A percentile compares a stretch with the other conserved stretches of the same genome.
Evolutionary conservation across 2,888 invertebrate species (phyloP).

Genomic region (Agelastica alni): DNA sequence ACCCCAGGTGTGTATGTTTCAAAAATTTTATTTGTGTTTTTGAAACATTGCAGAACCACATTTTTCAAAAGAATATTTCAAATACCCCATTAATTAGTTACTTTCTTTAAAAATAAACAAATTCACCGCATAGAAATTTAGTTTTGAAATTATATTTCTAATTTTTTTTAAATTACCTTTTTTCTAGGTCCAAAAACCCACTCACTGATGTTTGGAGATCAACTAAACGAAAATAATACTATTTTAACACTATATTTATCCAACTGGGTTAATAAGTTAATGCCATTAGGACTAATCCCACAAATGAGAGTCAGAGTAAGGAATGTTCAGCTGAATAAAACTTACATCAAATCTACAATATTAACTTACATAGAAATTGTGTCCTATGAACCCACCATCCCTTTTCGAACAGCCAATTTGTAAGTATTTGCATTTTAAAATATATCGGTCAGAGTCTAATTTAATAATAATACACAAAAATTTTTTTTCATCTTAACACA

Average conservation of each 20-base stretch:
- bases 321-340: constrained; percentile 36
- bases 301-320: constrained; percentile 34
- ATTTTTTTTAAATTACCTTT: too few relatives aligned
- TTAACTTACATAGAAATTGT: constrained; percentile 38
- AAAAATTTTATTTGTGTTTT: neutral
- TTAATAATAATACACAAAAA: too few relatives aligned
- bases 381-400: constrained; percentile 32
- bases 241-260: constrained; percentile 26
- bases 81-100: too few relatives aligned
- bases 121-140: too few relatives aligned
- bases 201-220: constrained; percentile 23
- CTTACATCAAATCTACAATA: constrained; percentile 34
- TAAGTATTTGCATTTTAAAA: constrained; percentile 26
- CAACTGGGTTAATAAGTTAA: constrained; percentile 35
- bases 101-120: too few relatives aligned
- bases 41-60: neutral
- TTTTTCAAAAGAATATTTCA: too few relatives aligned
- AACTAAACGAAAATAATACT: constrained; percentile 15
- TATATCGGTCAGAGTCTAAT: too few relatives aligned
- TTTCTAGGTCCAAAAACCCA: constrained; percentile 9
- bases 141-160: too few relatives aligned
- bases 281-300: constrained; percentile 37
- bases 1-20: constrained; percentile 29
- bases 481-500: too few relatives aligned
- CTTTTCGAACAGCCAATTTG: constrained; percentile 38